Conservation (phyloP, 2,113 vertebrate genomes). For the Antennarius striatus region DNA sequence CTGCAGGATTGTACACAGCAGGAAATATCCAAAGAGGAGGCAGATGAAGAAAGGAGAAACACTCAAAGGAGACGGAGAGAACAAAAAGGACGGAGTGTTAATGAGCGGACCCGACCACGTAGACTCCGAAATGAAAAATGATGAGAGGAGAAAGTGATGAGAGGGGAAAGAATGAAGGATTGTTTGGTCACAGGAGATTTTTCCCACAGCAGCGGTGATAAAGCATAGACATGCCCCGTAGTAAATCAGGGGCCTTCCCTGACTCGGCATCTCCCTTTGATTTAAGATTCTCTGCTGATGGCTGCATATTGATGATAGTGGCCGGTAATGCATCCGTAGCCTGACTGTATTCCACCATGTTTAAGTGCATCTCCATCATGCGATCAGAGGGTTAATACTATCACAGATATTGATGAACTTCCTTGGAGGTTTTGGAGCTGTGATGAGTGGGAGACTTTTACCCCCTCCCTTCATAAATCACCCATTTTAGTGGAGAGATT, state of each 20-base stretch:
- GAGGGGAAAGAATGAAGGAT: conserved; percentile 47
- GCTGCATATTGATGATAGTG: conserved; percentile 59
- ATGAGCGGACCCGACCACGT: conserved; percentile 40
- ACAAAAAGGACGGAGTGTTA: conserved; percentile 16
- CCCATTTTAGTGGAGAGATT: conserved; percentile 58
- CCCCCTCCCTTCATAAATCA: conserved; percentile 68
- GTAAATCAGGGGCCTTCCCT: conserved; percentile 67
- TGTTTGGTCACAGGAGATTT: conserved; percentile 41
- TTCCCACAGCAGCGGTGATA: conserved; percentile 58
- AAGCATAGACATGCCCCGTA: conserved; percentile 41
- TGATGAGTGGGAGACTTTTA: conserved; percentile 55
- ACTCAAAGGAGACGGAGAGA: conserved; percentile 14
- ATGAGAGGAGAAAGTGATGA: conserved; percentile 38
- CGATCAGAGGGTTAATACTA: conserved; percentile 61
- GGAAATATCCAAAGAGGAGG: conserved; percentile 14
- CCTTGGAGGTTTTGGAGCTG: conserved; percentile 61
- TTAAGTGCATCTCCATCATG: conserved; percentile 74
- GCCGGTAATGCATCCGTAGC: conserved; percentile 63
- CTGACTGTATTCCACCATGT: conserved; percentile 60
- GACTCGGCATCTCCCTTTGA: conserved; percentile 37
- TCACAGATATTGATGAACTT: conserved; percentile 69
- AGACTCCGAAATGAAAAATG: conserved; percentile 39
- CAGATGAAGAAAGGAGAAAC: conserved; percentile 9
- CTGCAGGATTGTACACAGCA: conserved; percentile 37
- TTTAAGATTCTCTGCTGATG: conserved; percentile 50